Percentiles rank a stretch among this genome's conserved stretches.
Evolutionary conservation across 2,113 vertebrate genomes (phyloP).

Genomic region (Sander lucioperca): DNA sequence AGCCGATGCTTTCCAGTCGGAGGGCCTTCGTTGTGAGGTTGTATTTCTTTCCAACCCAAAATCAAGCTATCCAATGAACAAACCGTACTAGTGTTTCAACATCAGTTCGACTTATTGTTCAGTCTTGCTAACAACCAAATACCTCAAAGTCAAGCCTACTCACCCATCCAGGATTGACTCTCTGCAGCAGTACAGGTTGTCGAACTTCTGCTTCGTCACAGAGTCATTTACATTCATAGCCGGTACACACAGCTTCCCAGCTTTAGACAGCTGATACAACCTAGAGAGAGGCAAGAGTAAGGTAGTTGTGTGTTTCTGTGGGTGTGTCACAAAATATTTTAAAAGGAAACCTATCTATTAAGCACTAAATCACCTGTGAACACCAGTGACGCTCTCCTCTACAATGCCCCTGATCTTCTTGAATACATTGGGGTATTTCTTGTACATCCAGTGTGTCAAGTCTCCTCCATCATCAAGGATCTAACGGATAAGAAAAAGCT

Average conservation of each 20-base stretch:
- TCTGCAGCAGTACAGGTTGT: constrained; percentile 98
- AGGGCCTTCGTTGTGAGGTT: background rate
- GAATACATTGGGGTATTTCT: constrained; percentile 97
- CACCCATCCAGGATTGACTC: constrained; percentile 98
- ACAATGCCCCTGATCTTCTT: constrained; percentile 99
- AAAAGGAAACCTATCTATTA: background rate
- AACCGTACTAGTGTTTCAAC: background rate
- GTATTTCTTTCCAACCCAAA: constrained; percentile 1
- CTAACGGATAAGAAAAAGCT: constrained; percentile 73
- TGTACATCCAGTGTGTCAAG: constrained; percentile 99
- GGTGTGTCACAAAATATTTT: background rate
- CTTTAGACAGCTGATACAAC: constrained; percentile 98
- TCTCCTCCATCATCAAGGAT: constrained; percentile 99
- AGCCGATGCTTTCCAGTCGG: background rate
- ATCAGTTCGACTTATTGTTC: background rate
- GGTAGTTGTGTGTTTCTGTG: background rate
- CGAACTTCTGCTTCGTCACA: constrained; percentile 99
- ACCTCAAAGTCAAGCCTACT: constrained; percentile 55
- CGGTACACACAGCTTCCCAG: constrained; percentile 97
- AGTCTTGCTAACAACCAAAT: constrained; percentile 2
- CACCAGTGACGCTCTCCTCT: constrained; percentile 98
- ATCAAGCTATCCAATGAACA: constrained; percentile 19
- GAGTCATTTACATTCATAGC: constrained; percentile 99
- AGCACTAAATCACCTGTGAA: constrained; percentile 88
- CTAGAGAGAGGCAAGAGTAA: constrained; percentile 71